Evolutionary conservation across 2,113 vertebrate species (phyloP).

Genomic region (Bubo blakistoni): DNA sequence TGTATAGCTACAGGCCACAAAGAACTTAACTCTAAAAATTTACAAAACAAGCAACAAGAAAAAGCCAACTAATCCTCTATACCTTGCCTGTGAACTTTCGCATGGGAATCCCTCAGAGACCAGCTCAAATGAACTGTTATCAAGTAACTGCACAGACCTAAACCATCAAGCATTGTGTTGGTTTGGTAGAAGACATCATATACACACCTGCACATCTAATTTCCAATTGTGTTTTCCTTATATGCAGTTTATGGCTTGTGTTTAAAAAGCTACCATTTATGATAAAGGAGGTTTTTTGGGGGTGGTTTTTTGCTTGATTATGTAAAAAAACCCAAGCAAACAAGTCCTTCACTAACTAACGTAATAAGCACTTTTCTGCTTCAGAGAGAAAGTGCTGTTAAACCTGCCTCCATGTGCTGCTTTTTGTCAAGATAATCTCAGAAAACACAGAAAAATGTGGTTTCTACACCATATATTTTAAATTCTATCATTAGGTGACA

Average conservation of each 20-base stretch:
- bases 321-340: too few species aligned
- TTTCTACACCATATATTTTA: neutral
- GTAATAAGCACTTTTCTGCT: neutral
- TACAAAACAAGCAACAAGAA: neutral
- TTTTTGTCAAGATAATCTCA: neutral
- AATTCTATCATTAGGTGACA: neutral
- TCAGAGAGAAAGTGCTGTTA: neutral
- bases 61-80: neutral
- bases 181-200: neutral
- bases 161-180: neutral
- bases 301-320: neutral
- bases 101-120: neutral
- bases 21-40: neutral
- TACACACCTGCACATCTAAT: neutral
- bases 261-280: neutral
- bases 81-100: neutral
- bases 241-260: neutral
- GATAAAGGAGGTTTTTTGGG: neutral
- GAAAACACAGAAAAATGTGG: neutral
- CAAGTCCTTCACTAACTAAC: neutral
- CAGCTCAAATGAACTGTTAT: neutral
- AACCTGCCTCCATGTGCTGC: neutral
- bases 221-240: neutral
- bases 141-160: neutral
- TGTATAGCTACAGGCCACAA: neutral